Percentiles rank a stretch among this genome's conserved stretches.
phyloP scores from a whole-genome alignment of 2,113 vertebrate genomes.

The Rhinolophus sinicus region DNA sequence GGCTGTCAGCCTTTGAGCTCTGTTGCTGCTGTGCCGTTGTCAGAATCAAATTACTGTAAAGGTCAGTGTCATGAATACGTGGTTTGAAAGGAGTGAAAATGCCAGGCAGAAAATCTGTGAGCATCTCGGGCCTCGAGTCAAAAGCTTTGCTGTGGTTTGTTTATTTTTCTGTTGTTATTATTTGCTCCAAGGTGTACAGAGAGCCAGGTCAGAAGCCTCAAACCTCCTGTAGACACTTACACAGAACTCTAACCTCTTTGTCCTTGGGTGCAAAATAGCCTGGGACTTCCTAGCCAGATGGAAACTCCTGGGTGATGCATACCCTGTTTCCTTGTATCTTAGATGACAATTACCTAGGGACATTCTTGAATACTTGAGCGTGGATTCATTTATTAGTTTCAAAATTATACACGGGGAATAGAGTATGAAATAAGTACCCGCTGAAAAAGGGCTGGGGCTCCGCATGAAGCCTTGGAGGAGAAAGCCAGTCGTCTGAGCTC shows the following conservation, averaged over 20 bases:
- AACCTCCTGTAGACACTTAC: not conserved
- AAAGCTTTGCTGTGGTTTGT: not conserved
- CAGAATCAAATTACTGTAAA: conserved; percentile 84
- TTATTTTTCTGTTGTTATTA: not conserved
- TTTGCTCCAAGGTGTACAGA: not conserved
- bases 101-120: conserved; percentile 66
- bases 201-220: not conserved
- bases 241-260: not conserved
- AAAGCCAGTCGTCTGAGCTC: not conserved
- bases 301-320: not conserved
- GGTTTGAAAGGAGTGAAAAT: conserved; percentile 75
- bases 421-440: not conserved
- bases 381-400: not conserved
- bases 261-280: not conserved
- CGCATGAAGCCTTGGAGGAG: not conserved
- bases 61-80: conserved; percentile 80
- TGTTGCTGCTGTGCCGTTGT: conserved; percentile 62
- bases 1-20: conserved; percentile 69
- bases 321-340: not conserved
- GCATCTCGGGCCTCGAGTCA: not conserved
- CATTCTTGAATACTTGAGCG: not conserved
- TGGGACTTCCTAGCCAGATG: too few relatives aligned
- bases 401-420: not conserved
- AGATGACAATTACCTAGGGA: not conserved
- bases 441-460: not conserved